Evolutionary conservation across 92 coral and sea anemone genomes (phyloP).

Genomic region (Paramuricea clavata): DNA sequence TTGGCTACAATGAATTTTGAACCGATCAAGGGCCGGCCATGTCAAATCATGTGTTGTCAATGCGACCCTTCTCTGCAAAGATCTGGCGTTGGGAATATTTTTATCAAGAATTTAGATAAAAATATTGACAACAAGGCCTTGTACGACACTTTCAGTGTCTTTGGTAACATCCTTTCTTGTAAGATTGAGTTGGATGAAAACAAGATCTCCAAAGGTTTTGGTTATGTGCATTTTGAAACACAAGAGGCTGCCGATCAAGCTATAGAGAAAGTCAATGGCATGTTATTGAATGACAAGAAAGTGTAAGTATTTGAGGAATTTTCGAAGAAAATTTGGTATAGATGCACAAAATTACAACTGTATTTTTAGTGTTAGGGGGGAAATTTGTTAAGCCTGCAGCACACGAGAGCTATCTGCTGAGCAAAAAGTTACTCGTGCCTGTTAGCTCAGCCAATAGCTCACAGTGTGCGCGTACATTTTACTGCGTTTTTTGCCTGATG

Average conservation of each 20-base stretch:
- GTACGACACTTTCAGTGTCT: conserved; percentile 98
- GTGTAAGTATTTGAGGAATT: conserved; percentile 80
- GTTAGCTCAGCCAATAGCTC: too few species aligned
- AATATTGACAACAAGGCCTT: conserved; percentile 96
- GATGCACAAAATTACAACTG: not conserved
- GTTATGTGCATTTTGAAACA: conserved; percentile 95
- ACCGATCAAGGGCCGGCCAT: conserved; percentile 96
- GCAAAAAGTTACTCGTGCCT: too few species aligned
- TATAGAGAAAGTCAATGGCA: conserved; percentile 95
- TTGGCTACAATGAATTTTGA: conserved; percentile 97
- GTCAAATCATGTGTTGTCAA: conserved; percentile 99
- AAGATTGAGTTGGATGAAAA: conserved; percentile 94
- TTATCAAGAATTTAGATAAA: conserved; percentile 95
- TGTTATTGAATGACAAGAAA: conserved; percentile 98
- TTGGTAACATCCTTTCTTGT: conserved; percentile 95
- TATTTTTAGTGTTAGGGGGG: not conserved
- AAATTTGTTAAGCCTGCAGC: too few species aligned
- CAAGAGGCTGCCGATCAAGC: conserved; percentile 93
- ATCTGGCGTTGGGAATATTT: conserved; percentile 98
- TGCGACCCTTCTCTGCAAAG: conserved; percentile 97
- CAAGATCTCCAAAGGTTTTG: conserved; percentile 90
- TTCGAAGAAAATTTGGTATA: not conserved
- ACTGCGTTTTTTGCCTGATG: too few species aligned
- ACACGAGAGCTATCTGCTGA: too few species aligned
- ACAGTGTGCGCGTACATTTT: too few species aligned